Base-by-base conservation (phyloP, 2,888 invertebrate species). In the Lasioglossum lativentre region DNA sequence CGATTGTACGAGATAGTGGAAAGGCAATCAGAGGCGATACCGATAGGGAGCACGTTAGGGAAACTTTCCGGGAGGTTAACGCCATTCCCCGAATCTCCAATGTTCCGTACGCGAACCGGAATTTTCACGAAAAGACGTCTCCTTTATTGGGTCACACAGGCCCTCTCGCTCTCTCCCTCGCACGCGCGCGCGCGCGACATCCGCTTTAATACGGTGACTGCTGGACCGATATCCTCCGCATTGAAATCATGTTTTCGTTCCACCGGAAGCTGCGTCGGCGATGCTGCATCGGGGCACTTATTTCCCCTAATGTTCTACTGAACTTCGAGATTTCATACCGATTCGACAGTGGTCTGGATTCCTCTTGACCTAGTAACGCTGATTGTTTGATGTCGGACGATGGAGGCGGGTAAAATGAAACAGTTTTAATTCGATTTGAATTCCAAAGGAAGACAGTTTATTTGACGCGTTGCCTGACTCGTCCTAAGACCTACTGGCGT, bases 1-100 rank as follows among this genome's bases (percentile, higher is more conserved):
- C 76, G 70, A 71, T 70, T 34, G 56, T 34, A 27, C 42, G 42
- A 42, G 30, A 71, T 56, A 38, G 42, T 40, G n/a, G 56, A 56
- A 23, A 71, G 71, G 78, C 56, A 56, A 78, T 71, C 70, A 70
- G 70, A 40, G 19, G 5, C 27, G 52, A 38, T 71, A 59, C 70
- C 19, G 42, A 71, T 40, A 47, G 19, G 23, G 40, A 40, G 27
- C 47, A n/a, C 47, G 68, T 52, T 38, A 47, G 27, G 27, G 27
- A 56, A 78, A 78, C 40, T 71, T 47, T 19, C 19, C 10, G 47
- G 34, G 16, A 23, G 38, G 30, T 52, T 74, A 34, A 30, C 23
- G 52, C 52, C 47, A 30, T 73, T 73, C 23, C 52, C 23, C 14
- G 30, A 59, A 42, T 40, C 6, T 42, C 19, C 42, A 45, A 34